Base-by-base conservation (phyloP, 2,113 vertebrate species). In the Halcyon malimbica region DNA sequence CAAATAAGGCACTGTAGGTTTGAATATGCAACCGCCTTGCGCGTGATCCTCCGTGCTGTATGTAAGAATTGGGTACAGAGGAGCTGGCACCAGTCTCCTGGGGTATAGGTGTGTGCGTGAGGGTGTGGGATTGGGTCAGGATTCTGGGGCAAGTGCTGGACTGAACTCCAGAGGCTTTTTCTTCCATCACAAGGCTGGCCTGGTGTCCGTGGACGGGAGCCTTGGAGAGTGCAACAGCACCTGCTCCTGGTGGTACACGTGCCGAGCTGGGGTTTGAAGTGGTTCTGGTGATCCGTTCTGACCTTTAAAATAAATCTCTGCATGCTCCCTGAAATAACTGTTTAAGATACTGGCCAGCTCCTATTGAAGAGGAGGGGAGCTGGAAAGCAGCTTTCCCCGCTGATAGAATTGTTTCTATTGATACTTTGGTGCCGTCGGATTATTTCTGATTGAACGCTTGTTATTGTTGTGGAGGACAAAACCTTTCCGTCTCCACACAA, bases 201-300 rank as follows among this genome's bases (percentile, higher is more conserved):
- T 5, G 8, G 24, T 70, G 28, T 41, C 37, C 83, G 20, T 54
- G 73, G 60, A 11, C 35, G 39, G 62, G 84, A 68, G 29, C 44
- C 13, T 65, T 62, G 67, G 65, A 35, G 17, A 60, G 24, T 4
- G 21, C 62, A 51, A 1, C 9, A 3, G 5, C 37, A 2, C 12
- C 2, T n/a, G 17, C 42, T 75, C 53, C n/a, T 74, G 57, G 21
- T 2, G 1, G 73, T 79, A 50, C 19, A 23, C 41, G 0, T 0
- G 0, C 0, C 0, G 0, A 54, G 51, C 63, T 68, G 77, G 56
- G 44, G 50, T 62, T 50, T 67, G 59, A 11, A 28, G 33, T 77
- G 60, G 6, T 24, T 83, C 24, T 44, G 69, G 48, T 25, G 59
- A 56, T 67, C 16, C 1, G 0, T 80, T 62, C 13, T 42, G 25